phyloP scores from a whole-genome alignment of 2,797 vertebrate genomes.

The Aplochiton taeniatus region DNA sequence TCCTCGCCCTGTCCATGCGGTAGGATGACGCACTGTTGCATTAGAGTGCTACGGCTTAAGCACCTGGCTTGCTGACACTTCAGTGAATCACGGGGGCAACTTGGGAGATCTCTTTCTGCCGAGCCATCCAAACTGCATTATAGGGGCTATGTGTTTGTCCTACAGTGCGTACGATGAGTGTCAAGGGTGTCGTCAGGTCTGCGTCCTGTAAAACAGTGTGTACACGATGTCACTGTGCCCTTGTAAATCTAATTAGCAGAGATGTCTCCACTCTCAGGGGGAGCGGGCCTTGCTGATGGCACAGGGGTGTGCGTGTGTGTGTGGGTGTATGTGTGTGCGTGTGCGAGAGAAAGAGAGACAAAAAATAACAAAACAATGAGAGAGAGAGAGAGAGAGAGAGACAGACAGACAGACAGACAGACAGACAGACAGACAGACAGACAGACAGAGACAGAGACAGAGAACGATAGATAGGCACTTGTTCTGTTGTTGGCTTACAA shows the following conservation, averaged over 20 bases:
- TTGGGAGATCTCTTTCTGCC: conserved; percentile 42
- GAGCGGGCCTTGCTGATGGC: conserved; percentile 45
- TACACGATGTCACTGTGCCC: conserved; percentile 30
- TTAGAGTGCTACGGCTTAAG: conserved; percentile 12
- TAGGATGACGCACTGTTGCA: conserved; percentile 1
- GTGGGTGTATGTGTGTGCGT: conserved; percentile 5
- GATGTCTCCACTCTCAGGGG: conserved; percentile 14
- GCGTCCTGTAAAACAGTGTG: conserved; percentile 24
- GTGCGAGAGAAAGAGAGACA: neutral
- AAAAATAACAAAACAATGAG: neutral
- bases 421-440: neutral
- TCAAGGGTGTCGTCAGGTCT: conserved; percentile 32
- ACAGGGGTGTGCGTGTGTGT: conserved; percentile 21
- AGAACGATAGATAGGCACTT: neutral
- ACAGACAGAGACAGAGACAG: neutral
- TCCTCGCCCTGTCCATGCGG: neutral
- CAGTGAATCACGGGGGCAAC: conserved; percentile 22
- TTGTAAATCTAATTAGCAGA: conserved; percentile 54
- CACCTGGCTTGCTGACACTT: conserved; percentile 19
- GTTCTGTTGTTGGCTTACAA: neutral
- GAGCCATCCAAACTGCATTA: conserved; percentile 20
- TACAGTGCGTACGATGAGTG: conserved; percentile 18
- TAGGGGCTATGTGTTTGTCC: conserved; percentile 29
- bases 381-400: conserved; percentile 1
- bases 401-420: neutral